Percentiles rank a stretch among this genome's conserved stretches.
phyloP scores from a whole-genome alignment of 2,113 vertebrate species.

The Trogon surrucura region DNA sequence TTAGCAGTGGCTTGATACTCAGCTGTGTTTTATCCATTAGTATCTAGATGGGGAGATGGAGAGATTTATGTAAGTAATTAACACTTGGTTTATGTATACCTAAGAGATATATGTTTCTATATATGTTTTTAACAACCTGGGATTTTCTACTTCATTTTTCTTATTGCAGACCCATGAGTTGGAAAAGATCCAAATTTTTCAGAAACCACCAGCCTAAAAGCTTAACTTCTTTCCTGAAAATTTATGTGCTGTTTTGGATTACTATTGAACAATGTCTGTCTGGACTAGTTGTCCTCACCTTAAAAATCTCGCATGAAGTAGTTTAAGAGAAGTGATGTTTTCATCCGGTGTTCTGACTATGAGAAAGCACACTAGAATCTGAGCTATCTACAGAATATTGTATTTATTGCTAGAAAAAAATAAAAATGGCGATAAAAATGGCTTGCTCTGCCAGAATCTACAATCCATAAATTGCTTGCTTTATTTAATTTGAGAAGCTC shows the following conservation, averaged over 20 bases:
- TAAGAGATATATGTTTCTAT: neutral
- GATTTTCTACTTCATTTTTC: neutral
- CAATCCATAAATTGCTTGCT: neutral
- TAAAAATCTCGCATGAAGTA: neutral
- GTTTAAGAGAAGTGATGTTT: neutral
- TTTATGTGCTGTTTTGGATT: neutral
- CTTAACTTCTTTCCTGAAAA: neutral
- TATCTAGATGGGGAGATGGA: neutral
- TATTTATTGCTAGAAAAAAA: neutral
- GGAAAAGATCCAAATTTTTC: neutral
- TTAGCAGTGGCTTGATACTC: neutral
- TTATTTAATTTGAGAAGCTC: neutral
- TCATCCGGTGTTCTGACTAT: neutral
- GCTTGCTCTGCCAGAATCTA: neutral
- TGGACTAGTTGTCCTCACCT: neutral
- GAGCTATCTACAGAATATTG: neutral
- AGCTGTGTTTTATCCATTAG: neutral
- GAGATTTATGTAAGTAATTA: neutral
- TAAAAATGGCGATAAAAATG: neutral
- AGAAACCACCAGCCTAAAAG: neutral
- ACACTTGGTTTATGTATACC: neutral
- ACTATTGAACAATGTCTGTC: neutral
- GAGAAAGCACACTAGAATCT: neutral
- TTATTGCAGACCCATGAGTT: neutral
- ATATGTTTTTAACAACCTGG: neutral